phyloP scores from a whole-genome alignment of 2,113 vertebrate genomes.

The Gallinago jamesoni region DNA sequence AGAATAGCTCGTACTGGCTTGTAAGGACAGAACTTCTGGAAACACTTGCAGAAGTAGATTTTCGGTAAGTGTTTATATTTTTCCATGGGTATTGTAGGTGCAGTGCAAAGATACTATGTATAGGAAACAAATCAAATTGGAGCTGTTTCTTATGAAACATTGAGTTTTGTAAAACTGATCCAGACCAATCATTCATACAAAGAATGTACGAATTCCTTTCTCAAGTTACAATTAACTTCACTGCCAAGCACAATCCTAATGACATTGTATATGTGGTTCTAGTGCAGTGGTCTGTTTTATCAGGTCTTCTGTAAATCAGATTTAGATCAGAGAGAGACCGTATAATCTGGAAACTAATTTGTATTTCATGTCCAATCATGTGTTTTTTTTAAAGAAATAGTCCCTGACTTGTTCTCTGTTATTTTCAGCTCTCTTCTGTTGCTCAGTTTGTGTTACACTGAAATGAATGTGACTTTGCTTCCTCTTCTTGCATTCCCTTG shows the following conservation, averaged over 20 bases:
- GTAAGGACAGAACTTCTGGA: slow-evolving; percentile 95
- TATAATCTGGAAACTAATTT: background rate
- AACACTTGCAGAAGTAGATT: slow-evolving; percentile 93
- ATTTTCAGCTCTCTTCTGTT: background rate
- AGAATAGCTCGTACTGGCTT: slow-evolving; percentile 93
- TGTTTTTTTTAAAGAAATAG: background rate
- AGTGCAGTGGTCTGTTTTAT: background rate
- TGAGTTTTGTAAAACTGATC: background rate
- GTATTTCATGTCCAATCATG: background rate
- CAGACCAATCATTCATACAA: background rate
- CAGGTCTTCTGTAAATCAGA: background rate
- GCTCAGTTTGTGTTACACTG: background rate
- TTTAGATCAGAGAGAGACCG: background rate
- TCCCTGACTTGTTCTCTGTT: background rate
- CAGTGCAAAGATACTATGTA: background rate
- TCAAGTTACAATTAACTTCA: background rate
- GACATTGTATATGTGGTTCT: background rate
- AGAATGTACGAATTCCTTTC: background rate
- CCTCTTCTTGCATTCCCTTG: background rate
- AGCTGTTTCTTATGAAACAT: background rate
- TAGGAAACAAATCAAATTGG: background rate
- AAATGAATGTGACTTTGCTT: background rate
- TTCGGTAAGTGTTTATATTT: slow-evolving; percentile 77
- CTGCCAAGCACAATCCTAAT: background rate
- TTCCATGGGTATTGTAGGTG: background rate